These are phyloP conservation scores for Natrix natrix DNA, from an alignment of 2,797 vertebrate genomes.

Conservation along the genomic window DNA sequence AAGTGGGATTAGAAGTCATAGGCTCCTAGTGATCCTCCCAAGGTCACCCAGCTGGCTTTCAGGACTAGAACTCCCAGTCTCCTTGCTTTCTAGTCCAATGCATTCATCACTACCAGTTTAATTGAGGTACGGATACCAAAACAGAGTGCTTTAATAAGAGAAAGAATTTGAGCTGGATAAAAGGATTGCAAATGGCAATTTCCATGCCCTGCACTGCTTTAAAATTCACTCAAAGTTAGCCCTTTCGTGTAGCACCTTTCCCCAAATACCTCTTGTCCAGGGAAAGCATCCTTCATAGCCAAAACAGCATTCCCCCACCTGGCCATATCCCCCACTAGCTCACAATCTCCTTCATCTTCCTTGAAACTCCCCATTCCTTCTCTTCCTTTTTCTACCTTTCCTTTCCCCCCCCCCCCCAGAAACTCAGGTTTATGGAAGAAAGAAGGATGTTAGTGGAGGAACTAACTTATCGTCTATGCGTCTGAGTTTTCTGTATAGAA, in stretches of 20 bases:
- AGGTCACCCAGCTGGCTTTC: background rate
- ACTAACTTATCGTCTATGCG: background rate
- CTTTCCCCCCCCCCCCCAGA: too few relatives aligned
- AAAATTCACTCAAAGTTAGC: background rate
- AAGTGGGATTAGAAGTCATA: background rate
- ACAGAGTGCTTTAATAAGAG: too few relatives aligned
- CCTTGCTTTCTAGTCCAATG: background rate
- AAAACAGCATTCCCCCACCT: background rate
- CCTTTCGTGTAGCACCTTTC: background rate
- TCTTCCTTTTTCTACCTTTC: background rate
- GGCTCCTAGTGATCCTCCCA: background rate
- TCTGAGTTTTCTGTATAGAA: background rate
- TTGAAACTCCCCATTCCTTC: background rate
- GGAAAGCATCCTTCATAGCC: background rate
- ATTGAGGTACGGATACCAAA: background rate
- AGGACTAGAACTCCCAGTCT: background rate
- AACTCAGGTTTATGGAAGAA: background rate
- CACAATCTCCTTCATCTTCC: background rate
- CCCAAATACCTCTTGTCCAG: background rate
- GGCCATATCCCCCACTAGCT: background rate
- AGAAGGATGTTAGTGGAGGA: background rate
- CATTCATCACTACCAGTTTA: background rate
- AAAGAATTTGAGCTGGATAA: background rate
- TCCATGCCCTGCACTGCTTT: background rate
- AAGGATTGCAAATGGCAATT: background rate